Base-by-base conservation (phyloP, 2,113 vertebrate species). In the Microcebus tavaratra region DNA sequence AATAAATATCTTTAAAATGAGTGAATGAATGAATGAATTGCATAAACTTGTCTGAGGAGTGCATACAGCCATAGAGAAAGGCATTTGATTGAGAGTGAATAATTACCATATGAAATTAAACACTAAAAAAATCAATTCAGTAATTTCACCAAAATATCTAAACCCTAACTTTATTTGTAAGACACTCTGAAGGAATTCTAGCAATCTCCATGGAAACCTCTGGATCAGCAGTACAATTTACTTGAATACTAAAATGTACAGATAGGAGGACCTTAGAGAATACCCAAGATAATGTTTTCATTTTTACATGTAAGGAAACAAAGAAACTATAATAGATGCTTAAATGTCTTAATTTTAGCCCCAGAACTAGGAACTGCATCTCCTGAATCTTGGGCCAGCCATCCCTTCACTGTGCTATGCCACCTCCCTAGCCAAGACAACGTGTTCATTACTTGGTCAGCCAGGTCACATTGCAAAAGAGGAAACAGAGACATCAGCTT, bases 91-190 rank as follows among this genome's bases (percentile, higher is more conserved):
- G 61, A 96, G 83, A 96, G 57, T 1, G 48, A 90, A 67, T 48
- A 95, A 95, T 45, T 90, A 85, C 25, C 23, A 50, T 5, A 72
- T 39, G 13, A 80, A 92, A 86, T 72, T 48, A 75, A 93, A 94
- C 50, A n/a, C 8, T 72, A 65, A 45, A 76, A 87, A 93, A 82
- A 17, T 34, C 36, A 91, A 53, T 48, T 90, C 36, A 81, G 63
- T 63, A 94, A 95, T 75, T 91, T 89, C 10, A 94, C 31, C 29
- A 31, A 95, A 95, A 95, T 83, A 94, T 27, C 42, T 90, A 81
- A 78, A 79, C 10, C 65, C 42, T 85, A 92, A 85, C 61, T 90
- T 75, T 48, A 90, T 92, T 95, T 97, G 57, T 92, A 90, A 63
- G 61, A 63, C 61, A 29, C 27, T 27, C 25, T 29, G 25, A 63